Evolutionary conservation across 2,113 vertebrate genomes (phyloP).

Genomic region (Aptenodytes patagonicus): DNA sequence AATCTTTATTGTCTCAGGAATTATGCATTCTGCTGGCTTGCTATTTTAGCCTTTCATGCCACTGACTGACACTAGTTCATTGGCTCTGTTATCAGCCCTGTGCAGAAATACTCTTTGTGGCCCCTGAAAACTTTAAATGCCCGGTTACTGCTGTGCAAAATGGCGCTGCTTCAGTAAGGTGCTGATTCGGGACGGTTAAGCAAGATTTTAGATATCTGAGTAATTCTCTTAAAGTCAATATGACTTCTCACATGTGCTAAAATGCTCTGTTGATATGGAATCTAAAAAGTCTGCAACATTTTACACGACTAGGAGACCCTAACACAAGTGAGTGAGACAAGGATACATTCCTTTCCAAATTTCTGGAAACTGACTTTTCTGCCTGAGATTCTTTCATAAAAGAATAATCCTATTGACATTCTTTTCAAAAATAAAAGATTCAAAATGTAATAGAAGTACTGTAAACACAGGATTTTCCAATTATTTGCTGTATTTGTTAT

Average conservation of each 20-base stretch:
- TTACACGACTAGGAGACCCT: not conserved
- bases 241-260: not conserved
- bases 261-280: not conserved
- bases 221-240: not conserved
- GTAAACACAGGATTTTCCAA: not conserved
- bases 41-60: not conserved
- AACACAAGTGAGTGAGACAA: not conserved
- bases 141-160: not conserved
- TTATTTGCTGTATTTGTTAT: not conserved
- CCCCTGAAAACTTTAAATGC: not conserved
- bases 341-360: slow-evolving; percentile 17
- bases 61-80: not conserved
- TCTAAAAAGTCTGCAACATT: not conserved
- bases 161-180: not conserved
- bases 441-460: not conserved
- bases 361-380: slow-evolving; percentile 56
- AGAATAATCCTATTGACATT: slow-evolving; percentile 30
- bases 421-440: slow-evolving; percentile 52
- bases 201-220: not conserved
- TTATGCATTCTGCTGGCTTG: not conserved
- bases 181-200: not conserved
- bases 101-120: not conserved
- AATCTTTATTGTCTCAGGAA: not conserved
- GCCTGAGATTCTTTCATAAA: slow-evolving; percentile 23
- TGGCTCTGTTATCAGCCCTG: not conserved